phyloP scores from a whole-genome alignment of 2,113 vertebrate species.

The Numida meleagris region DNA sequence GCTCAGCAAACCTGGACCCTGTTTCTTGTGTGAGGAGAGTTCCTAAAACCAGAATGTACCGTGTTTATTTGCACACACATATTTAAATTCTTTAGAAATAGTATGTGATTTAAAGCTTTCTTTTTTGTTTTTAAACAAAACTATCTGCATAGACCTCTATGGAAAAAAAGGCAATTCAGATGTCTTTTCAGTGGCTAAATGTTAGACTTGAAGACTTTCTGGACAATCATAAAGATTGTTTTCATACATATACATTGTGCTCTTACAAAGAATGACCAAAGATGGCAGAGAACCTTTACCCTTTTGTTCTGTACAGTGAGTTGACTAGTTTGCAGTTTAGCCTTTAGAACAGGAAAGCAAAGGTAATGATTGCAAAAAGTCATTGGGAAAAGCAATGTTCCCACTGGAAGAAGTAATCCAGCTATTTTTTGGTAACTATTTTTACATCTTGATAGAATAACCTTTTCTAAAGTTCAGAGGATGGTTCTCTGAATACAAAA shows the following conservation, averaged over 20 bases:
- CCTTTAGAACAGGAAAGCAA: neutral
- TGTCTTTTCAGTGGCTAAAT: neutral
- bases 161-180: neutral
- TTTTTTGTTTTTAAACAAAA: neutral
- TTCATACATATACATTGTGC: accelerated
- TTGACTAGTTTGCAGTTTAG: neutral
- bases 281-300: neutral
- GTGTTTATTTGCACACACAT: neutral
- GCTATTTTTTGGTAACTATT: neutral
- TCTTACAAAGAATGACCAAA: neutral
- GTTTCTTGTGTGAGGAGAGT: constrained; percentile 88
- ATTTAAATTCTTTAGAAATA: neutral
- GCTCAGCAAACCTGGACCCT: constrained; percentile 89
- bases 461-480: neutral
- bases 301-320: neutral
- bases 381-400: neutral
- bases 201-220: neutral
- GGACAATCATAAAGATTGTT: neutral
- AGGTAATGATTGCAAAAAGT: neutral
- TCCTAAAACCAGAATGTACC: constrained; percentile 79
- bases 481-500: neutral
- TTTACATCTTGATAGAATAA: neutral
- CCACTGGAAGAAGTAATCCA: neutral
- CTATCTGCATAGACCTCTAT: neutral
- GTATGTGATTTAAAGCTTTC: neutral